phyloP scores from a whole-genome alignment of 2,797 vertebrate genomes.

The Sebastes alutus region DNA sequence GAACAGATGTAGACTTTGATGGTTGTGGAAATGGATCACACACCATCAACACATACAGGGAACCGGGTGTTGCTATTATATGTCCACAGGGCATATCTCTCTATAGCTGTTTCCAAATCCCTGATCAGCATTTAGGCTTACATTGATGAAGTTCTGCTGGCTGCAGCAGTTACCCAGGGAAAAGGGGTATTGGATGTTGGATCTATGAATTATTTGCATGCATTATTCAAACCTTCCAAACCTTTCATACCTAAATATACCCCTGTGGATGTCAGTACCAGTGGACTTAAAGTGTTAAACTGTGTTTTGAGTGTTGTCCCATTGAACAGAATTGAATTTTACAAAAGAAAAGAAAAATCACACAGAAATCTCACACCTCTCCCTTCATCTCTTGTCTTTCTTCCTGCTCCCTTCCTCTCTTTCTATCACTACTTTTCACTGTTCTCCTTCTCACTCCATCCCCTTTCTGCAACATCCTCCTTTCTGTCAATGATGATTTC shows the following conservation, averaged over 20 bases:
- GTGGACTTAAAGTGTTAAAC: neutral
- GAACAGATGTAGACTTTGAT: neutral
- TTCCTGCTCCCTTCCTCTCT: neutral
- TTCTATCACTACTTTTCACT: neutral
- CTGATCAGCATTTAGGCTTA: neutral
- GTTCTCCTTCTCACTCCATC: neutral
- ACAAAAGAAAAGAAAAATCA: accelerated
- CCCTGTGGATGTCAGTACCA: neutral
- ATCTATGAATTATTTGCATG: neutral
- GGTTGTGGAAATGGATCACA: neutral
- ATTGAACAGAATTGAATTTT: neutral
- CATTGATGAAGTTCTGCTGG: neutral
- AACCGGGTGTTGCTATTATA: neutral
- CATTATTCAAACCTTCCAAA: neutral
- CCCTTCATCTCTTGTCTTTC: neutral
- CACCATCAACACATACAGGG: neutral
- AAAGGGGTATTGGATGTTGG: neutral
- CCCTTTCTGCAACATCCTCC: neutral
- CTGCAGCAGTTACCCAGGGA: neutral
- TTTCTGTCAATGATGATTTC: slow-evolving; percentile 23
- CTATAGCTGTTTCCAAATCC: neutral
- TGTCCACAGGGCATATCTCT: neutral
- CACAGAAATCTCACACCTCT: neutral
- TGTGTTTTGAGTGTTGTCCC: neutral
- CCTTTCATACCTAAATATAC: neutral